Percentiles rank a stretch among this genome's conserved stretches.
phyloP scores from a whole-genome alignment of 2,113 vertebrate species.

The Brachyistius frenatus region DNA sequence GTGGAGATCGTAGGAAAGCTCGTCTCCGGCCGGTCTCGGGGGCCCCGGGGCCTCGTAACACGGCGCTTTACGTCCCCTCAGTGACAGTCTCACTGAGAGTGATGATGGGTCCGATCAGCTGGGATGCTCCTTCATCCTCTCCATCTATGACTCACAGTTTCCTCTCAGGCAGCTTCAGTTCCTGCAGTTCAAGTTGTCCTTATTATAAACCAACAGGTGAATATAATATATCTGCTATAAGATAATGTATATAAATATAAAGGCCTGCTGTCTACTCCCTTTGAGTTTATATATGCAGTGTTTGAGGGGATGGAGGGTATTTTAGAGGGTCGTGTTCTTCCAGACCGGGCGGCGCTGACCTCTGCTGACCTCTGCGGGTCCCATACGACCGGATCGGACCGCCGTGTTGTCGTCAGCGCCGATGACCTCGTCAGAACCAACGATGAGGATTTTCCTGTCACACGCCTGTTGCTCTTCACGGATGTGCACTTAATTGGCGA shows the following conservation, averaged over 20 bases:
- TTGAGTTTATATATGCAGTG: neutral
- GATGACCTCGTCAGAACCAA: constrained; percentile 46
- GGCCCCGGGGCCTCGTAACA: constrained; percentile 62
- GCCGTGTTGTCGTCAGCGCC: constrained; percentile 31
- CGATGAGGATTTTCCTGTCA: constrained; percentile 70
- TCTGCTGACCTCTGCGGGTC: constrained; percentile 26
- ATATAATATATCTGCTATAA: too few species aligned
- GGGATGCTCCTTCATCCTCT: constrained; percentile 46
- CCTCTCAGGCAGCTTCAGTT: constrained; percentile 10
- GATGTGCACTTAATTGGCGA: constrained; percentile 67
- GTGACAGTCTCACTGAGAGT: constrained; percentile 42
- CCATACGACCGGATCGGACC: constrained; percentile 31
- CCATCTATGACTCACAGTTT: constrained; percentile 69
- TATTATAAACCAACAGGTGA: too few species aligned
- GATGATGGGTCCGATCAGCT: constrained; percentile 63
- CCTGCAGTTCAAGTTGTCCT: neutral
- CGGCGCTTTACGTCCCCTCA: constrained; percentile 52
- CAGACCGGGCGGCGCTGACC: constrained; percentile 16
- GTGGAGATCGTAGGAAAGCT: constrained; percentile 73
- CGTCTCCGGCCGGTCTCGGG: constrained; percentile 50
- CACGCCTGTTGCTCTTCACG: constrained; percentile 59
- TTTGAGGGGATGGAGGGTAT: neutral
- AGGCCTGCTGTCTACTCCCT: neutral
- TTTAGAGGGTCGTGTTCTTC: constrained; percentile 21
- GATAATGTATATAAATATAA: too few species aligned